Evolutionary conservation across 1,140 invertebrate species (phyloP).

Genomic region (Oryctes rhinoceros): DNA sequence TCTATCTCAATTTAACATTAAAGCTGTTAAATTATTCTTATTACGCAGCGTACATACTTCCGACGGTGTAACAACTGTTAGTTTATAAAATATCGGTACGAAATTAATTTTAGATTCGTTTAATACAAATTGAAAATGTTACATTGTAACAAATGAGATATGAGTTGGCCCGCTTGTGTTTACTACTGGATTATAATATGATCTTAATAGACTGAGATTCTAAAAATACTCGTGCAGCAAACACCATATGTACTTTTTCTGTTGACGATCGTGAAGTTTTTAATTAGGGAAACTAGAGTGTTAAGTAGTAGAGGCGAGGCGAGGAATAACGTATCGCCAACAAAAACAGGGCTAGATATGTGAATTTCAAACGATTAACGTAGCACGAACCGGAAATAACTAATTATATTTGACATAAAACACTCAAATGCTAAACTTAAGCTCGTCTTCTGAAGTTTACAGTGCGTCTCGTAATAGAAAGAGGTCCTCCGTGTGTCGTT

Average conservation of each 20-base stretch:
- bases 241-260: constrained; percentile 29
- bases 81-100: no score
- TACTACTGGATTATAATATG: neutral
- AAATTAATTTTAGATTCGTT: no score
- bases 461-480: neutral
- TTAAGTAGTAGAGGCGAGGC: constrained; percentile 27
- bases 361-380: constrained; percentile 58
- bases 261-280: constrained; percentile 20
- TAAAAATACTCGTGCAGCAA: constrained; percentile 6
- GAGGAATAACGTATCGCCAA: constrained; percentile 45
- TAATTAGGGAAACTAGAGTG: constrained; percentile 25
- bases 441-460: neutral
- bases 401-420: constrained; percentile 57
- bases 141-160: constrained; percentile 14
- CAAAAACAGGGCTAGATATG: constrained; percentile 57
- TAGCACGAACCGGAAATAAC: constrained; percentile 54
- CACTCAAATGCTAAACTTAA: constrained; percentile 52
- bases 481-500: neutral
- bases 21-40: no score
- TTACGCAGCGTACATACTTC: no score
- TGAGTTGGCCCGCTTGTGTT: neutral
- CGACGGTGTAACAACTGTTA: no score
- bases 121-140: neutral
- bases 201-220: constrained; percentile 26
- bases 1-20: no score